These are phyloP conservation scores for Rugalucina vietnamica DNA, from an alignment of 2,888 invertebrate genomes.

Conservation along the genomic window DNA sequence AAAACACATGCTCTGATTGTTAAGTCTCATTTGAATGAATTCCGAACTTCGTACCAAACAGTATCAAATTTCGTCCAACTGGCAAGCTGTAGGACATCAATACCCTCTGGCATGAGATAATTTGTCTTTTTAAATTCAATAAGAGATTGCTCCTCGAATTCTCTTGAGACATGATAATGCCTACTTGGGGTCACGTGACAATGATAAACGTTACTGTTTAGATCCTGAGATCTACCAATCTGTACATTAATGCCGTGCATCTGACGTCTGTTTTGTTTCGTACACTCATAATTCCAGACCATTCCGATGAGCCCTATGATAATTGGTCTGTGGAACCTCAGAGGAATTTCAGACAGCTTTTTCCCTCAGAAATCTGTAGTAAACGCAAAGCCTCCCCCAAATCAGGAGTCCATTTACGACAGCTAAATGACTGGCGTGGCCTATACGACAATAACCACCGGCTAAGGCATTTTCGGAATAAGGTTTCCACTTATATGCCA, in stretches of 20 bases:
- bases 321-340: constrained; percentile 2
- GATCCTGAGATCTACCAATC: background rate
- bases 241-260: background rate
- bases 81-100: too few relatives aligned
- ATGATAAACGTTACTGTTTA: background rate
- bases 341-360: background rate
- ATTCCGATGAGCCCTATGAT: background rate
- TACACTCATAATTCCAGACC: background rate
- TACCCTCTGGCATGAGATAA: background rate
- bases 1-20: too few relatives aligned
- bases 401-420: background rate
- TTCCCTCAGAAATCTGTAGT: background rate
- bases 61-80: too few relatives aligned
- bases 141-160: background rate
- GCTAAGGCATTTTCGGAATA: constrained; percentile 6
- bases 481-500: background rate
- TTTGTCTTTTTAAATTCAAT: constrained; percentile 13
- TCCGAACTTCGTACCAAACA: too few relatives aligned
- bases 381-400: constrained; percentile 6
- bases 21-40: too few relatives aligned
- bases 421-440: background rate
- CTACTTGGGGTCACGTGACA: background rate
- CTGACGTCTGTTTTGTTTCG: constrained; percentile 6
- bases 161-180: background rate
- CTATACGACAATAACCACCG: background rate